These are phyloP conservation scores for Diloba caeruleocephala DNA, from an alignment of 2,888 invertebrate species.

Conservation along the genomic window DNA sequence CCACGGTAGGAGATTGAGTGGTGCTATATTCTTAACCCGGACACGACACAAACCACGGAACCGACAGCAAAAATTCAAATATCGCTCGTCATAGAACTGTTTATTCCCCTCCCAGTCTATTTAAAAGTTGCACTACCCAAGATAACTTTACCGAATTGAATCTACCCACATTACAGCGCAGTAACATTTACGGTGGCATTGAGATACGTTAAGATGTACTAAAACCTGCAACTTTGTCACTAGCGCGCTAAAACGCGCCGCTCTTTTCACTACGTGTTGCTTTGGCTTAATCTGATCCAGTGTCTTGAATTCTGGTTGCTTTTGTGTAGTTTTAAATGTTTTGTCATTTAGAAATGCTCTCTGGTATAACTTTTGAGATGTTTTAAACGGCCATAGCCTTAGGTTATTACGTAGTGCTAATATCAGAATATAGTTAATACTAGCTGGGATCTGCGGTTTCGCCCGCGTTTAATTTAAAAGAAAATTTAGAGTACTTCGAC, in stretches of 20 bases:
- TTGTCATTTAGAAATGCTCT: slow-evolving; percentile 14
- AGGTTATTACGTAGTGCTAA: too few species aligned
- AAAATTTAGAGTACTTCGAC: too few species aligned
- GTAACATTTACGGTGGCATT: slow-evolving; percentile 35
- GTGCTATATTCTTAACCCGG: too few species aligned
- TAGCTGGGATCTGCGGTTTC: too few species aligned
- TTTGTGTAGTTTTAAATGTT: slow-evolving; percentile 25
- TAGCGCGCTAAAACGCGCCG: slow-evolving; percentile 20
- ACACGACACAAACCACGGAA: too few species aligned
- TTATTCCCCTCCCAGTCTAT: slow-evolving; percentile 26
- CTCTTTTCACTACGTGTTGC: slow-evolving; percentile 46
- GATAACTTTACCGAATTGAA: slow-evolving; percentile 53
- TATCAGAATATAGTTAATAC: too few species aligned
- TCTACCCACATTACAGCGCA: slow-evolving; percentile 40
- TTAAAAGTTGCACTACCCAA: slow-evolving; percentile 40
- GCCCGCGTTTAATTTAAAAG: too few species aligned
- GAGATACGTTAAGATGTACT: slow-evolving; percentile 51
- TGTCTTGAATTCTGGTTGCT: slow-evolving; percentile 25
- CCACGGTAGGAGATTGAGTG: too few species aligned
- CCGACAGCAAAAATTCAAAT: slow-evolving; percentile 2
- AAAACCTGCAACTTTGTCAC: slow-evolving; percentile 56
- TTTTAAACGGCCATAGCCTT: slow-evolving; percentile 4
- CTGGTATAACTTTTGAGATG: slow-evolving; percentile 4
- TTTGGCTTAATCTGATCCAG: slow-evolving; percentile 36
- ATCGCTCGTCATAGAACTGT: slow-evolving; percentile 24